Percentiles rank a stretch among this genome's conserved stretches.
Conservation (phyloP, 2,797 vertebrate genomes). For the Coreius guichenoti region DNA sequence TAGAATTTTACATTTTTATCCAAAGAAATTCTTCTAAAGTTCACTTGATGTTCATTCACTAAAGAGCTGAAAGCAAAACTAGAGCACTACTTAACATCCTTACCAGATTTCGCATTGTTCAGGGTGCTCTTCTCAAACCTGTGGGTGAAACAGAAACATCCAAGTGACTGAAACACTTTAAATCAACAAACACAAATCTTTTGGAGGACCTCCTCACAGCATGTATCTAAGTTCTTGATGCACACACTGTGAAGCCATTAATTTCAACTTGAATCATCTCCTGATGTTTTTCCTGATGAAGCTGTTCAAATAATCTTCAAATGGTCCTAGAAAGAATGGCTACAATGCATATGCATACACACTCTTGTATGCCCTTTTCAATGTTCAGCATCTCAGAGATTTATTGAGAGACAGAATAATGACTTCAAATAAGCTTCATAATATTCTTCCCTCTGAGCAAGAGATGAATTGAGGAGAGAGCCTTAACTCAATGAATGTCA, state of each 20-base stretch:
- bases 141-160: conserved; percentile 35
- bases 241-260: background rate
- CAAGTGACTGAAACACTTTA: background rate
- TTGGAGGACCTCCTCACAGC: background rate
- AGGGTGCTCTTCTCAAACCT: conserved; percentile 61
- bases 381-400: background rate
- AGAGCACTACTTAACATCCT: conserved; percentile 28
- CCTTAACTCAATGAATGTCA: background rate
- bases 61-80: background rate
- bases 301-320: background rate
- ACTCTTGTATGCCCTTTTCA: background rate
- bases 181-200: conserved; percentile 13
- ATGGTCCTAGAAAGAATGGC: background rate
- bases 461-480: conserved; percentile 3
- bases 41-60: conserved; percentile 1
- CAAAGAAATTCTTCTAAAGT: background rate
- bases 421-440: background rate
- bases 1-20: background rate
- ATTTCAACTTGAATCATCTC: conserved; percentile 15
- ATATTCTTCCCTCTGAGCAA: background rate
- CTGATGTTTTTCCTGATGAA: background rate
- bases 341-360: background rate
- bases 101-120: conserved; percentile 61
- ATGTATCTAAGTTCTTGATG: background rate
- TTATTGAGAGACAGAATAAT: background rate